Base-by-base conservation (phyloP, 1,140 invertebrate species). In the Mycetomoellerius zeteki region DNA sequence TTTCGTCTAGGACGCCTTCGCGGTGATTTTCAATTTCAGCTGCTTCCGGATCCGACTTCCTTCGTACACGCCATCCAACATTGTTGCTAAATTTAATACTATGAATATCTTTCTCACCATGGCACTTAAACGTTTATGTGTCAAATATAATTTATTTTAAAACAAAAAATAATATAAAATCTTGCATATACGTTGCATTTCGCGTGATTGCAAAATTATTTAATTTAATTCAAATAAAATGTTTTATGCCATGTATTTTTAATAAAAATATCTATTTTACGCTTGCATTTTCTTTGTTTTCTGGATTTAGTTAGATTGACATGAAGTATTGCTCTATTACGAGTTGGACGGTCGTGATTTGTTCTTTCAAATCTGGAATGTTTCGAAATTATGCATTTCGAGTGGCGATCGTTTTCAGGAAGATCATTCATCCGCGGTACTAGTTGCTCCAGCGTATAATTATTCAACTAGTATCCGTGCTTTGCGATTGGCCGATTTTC, bases 1-100 rank as follows among this genome's bases (percentile, higher is more conserved):
- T 62, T 75, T 77, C 58, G 71, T 85, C 73, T 88, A 88, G 82
- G 54, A 88, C 86, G 86, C 86, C 86, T 85, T 84, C 86, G 86
- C 86, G 67, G 54, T 54, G 82, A 88, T 86, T 88, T 86, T 58
- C 82, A 86, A 71, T 86, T 71, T 24, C 52, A 86, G 62, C 58
- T 43, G 67, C 27, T 77, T 85, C 82, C 81, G 47, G 82, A 43
- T 69, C 6, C 47, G 1, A 30, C 24, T 58, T 82, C 67, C 52
- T 56, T n/a, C 12, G 3, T 27, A 16, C 37, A 7, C 8, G 37
- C 24, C 24, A 43, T 43, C 4, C 14, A 64, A 56, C 27, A 27
- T 12, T 47, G 10, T 80, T 69, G n/a, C 19, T 16, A 69, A 81
- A 14, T 37, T 56, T 21, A 65, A 78, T 21, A 19, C 1, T 3